Percentiles rank a stretch among this genome's conserved stretches.
These are phyloP conservation scores for Microcaecilia unicolor DNA, from an alignment of 2,797 vertebrate genomes.

Conservation along the genomic window DNA sequence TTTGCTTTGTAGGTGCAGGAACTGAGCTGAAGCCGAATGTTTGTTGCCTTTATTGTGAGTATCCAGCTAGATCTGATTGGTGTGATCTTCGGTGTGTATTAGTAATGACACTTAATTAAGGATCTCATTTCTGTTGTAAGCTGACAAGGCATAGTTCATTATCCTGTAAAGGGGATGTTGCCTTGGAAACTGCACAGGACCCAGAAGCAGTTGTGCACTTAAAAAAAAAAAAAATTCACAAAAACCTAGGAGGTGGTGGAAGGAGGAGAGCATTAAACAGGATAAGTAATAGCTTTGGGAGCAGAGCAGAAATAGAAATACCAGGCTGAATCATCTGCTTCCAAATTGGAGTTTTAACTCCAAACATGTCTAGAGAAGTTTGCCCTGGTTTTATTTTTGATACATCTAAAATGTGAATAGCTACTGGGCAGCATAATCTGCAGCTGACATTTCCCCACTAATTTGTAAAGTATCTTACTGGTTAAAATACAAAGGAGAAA, in stretches of 20 bases:
- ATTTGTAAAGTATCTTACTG: no score
- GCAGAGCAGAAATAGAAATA: constrained; percentile 25
- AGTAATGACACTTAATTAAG: constrained; percentile 41
- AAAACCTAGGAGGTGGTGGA: constrained; percentile 2
- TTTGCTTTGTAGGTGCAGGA: no score
- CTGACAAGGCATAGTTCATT: constrained; percentile 55
- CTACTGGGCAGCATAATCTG: no score
- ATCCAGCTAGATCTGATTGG: no score
- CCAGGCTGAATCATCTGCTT: constrained; percentile 17
- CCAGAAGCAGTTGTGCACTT: constrained; percentile 42
- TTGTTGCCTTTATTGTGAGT: no score
- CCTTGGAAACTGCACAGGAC: constrained; percentile 53
- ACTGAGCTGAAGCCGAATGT: no score
- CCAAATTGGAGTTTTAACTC: background rate
- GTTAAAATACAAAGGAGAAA: no score
- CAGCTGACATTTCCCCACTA: no score
- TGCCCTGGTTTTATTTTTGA: background rate
- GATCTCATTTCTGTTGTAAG: background rate
- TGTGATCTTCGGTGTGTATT: no score
- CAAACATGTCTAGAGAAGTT: background rate
- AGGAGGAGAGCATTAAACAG: constrained; percentile 15
- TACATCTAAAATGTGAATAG: no score
- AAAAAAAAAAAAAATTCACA: constrained; percentile 44
- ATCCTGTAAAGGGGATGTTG: constrained; percentile 63
- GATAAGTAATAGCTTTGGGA: constrained; percentile 28